These are phyloP conservation scores for Linurgus olivaceus DNA, from an alignment of 2,797 vertebrate species.

Conservation along the genomic window DNA sequence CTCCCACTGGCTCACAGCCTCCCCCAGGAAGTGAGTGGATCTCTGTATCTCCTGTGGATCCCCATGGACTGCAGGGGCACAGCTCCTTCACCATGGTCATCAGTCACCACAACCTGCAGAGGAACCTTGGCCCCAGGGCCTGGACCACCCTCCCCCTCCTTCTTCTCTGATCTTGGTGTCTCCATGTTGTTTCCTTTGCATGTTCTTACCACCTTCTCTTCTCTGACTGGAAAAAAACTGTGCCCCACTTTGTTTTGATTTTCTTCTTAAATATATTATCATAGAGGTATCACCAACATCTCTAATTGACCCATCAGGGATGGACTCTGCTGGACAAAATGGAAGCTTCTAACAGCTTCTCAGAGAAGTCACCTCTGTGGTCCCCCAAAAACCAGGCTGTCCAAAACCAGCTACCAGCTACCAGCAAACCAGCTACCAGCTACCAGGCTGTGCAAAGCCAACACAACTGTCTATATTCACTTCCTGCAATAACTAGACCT, in stretches of 20 bases:
- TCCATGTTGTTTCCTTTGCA: neutral
- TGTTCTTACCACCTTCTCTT: neutral
- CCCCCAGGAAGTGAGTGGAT: no score
- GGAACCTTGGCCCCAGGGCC: accelerated
- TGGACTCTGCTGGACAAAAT: neutral
- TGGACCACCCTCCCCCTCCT: neutral
- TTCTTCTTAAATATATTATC: neutral
- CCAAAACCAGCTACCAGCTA: no score
- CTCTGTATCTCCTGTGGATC: accelerated
- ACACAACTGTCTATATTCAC: neutral
- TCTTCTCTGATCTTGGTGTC: neutral
- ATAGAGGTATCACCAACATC: neutral
- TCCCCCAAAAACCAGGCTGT: neutral
- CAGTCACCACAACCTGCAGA: accelerated
- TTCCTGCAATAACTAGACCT: neutral
- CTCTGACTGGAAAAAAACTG: neutral
- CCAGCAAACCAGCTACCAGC: neutral
- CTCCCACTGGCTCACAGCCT: neutral
- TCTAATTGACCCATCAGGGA: neutral
- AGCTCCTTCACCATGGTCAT: neutral
- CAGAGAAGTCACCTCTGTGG: neutral
- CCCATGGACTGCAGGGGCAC: neutral
- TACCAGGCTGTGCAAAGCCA: neutral
- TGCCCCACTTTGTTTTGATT: neutral
- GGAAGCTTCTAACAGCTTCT: neutral